Percentiles rank a stretch among this genome's conserved stretches.
Conservation (phyloP, 2,888 invertebrate species). For the Galerucella calmariensis region DNA sequence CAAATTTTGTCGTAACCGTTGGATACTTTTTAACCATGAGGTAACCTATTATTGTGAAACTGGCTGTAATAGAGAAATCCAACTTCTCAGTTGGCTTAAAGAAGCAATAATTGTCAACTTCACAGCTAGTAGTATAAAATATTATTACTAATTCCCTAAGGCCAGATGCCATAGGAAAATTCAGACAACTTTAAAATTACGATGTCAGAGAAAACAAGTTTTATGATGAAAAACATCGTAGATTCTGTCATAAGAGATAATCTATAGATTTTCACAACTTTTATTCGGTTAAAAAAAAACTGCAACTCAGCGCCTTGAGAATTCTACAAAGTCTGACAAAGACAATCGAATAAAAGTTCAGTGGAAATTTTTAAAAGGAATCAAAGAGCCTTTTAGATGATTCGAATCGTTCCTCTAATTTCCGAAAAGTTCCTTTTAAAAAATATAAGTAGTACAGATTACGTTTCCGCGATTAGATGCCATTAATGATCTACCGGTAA, state of each 20-base stretch:
- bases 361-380: background rate
- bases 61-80: no score
- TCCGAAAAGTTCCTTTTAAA: background rate
- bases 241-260: slow-evolving; percentile 10
- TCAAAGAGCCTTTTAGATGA: background rate
- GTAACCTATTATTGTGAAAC: no score
- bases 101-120: no score
- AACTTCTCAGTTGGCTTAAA: no score
- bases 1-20: no score
- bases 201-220: background rate
- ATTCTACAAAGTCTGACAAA: slow-evolving; percentile 5
- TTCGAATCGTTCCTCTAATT: background rate
- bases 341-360: background rate
- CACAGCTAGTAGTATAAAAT: no score
- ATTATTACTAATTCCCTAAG: no score
- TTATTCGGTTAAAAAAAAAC: slow-evolving; percentile 11
- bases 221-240: background rate
- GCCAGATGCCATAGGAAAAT: background rate
- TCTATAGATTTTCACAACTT: slow-evolving; percentile 20
- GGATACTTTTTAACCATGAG: no score
- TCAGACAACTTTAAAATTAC: slow-evolving; percentile 15
- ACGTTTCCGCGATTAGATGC: background rate
- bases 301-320: slow-evolving; percentile 15
- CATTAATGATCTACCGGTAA: no score
- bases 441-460: background rate